phyloP scores from a whole-genome alignment of 1,140 invertebrate genomes.

The Parasteatoda tepidariorum region DNA sequence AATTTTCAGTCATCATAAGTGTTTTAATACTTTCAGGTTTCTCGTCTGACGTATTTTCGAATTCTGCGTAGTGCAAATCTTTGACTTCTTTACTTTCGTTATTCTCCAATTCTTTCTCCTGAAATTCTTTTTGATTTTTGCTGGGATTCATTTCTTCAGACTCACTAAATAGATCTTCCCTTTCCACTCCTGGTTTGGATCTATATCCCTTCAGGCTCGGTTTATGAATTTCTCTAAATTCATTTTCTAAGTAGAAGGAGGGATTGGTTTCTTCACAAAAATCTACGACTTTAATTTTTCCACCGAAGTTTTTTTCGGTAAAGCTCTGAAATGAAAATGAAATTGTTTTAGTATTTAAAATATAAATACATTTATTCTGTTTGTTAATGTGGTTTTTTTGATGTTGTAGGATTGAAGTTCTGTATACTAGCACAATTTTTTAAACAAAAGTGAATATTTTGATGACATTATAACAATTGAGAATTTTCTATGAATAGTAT shows the following conservation, averaged over 20 bases:
- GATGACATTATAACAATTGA: too few relatives aligned
- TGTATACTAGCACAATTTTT: too few relatives aligned
- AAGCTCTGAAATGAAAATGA: constrained; percentile 29
- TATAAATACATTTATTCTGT: too few relatives aligned
- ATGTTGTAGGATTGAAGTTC: too few relatives aligned
- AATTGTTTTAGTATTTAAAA: background rate
- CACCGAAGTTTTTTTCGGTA: constrained; percentile 26
- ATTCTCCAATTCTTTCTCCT: background rate
- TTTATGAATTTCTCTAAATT: background rate
- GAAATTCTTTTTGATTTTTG: too few relatives aligned
- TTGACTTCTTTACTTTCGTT: background rate
- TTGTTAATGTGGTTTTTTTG: too few relatives aligned
- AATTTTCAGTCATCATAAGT: background rate
- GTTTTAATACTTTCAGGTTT: too few relatives aligned
- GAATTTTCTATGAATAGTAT: too few relatives aligned
- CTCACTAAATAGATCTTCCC: background rate
- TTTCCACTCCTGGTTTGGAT: constrained; percentile 9
- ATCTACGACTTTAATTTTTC: constrained; percentile 24
- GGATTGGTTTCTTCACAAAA: constrained; percentile 48
- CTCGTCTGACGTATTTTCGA: too few relatives aligned
- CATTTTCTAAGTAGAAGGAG: constrained; percentile 12
- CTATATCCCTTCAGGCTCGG: background rate
- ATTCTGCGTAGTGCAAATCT: too few relatives aligned
- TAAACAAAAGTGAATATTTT: too few relatives aligned
- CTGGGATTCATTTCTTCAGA: too few relatives aligned